These are phyloP conservation scores for Prionailurus viverrinus DNA, from an alignment of 2,113 vertebrate genomes.

Conservation along the genomic window DNA sequence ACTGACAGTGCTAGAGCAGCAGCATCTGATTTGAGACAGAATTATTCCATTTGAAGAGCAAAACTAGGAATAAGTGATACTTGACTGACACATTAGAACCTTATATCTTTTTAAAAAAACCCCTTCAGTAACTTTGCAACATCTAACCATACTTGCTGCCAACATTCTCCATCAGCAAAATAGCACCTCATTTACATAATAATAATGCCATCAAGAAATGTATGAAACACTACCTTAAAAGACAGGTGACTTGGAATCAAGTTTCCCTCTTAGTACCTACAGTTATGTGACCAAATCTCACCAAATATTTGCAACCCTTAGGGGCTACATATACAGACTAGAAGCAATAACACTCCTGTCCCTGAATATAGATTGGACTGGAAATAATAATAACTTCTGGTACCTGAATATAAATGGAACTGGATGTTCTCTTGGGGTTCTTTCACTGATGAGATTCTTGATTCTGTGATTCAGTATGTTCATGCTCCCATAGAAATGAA, in stretches of 20 bases:
- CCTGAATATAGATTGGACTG: neutral
- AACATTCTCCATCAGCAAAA: neutral
- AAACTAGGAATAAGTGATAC: neutral
- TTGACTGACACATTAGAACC: neutral
- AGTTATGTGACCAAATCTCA: neutral
- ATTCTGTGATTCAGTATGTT: neutral
- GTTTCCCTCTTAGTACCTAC: neutral
- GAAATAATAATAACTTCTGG: neutral
- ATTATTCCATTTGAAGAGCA: neutral
- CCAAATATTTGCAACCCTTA: neutral
- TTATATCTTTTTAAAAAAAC: neutral
- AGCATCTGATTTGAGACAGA: neutral
- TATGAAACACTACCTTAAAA: constrained; percentile 7
- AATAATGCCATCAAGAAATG: neutral
- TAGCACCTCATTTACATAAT: neutral
- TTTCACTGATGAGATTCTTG: neutral
- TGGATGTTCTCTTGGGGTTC: neutral
- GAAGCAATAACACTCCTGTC: neutral
- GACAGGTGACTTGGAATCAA: neutral
- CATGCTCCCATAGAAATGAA: neutral
- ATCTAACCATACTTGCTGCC: neutral
- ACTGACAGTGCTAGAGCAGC: neutral
- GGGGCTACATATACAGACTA: neutral
- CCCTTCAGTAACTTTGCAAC: neutral
- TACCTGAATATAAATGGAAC: neutral